Evolutionary conservation across 2,888 invertebrate species (phyloP).

Genomic region (Pterobdella sp.): DNA sequence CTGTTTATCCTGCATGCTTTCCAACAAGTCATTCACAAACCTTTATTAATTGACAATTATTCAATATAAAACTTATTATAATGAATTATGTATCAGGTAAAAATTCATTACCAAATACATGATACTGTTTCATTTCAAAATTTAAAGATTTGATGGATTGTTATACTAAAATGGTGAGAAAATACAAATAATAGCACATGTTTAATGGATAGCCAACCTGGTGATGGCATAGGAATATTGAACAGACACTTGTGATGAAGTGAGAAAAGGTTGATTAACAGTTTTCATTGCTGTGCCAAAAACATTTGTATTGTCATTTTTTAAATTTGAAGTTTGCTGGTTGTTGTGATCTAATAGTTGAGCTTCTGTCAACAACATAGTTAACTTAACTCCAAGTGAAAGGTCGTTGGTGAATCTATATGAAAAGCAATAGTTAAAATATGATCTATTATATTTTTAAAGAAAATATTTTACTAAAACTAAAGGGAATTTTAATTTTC

Average conservation of each 20-base stretch:
- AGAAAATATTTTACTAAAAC: too few relatives aligned
- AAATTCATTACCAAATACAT: not conserved
- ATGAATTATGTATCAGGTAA: not conserved
- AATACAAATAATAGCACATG: too few relatives aligned
- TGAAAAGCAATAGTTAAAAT: too few relatives aligned
- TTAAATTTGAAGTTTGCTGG: not conserved
- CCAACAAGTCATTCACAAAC: constrained; percentile 12
- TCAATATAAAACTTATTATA: not conserved
- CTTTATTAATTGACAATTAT: not conserved
- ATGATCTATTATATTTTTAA: too few relatives aligned
- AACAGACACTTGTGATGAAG: not conserved
- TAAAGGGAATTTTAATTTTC: too few relatives aligned
- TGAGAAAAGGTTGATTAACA: constrained; percentile 1
- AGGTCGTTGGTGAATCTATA: constrained; percentile 1
- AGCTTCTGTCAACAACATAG: not conserved
- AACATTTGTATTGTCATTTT: too few relatives aligned
- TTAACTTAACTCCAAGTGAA: not conserved
- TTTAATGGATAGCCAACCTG: too few relatives aligned
- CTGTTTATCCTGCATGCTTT: not conserved
- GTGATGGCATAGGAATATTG: constrained; percentile 7
- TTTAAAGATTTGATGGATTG: not conserved
- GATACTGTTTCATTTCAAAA: not conserved
- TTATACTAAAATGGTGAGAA: too few relatives aligned
- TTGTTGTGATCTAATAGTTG: not conserved
- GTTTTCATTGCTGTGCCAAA: too few relatives aligned